Conservation (phyloP, 1,140 invertebrate species). For the Pomacea maculata region DNA sequence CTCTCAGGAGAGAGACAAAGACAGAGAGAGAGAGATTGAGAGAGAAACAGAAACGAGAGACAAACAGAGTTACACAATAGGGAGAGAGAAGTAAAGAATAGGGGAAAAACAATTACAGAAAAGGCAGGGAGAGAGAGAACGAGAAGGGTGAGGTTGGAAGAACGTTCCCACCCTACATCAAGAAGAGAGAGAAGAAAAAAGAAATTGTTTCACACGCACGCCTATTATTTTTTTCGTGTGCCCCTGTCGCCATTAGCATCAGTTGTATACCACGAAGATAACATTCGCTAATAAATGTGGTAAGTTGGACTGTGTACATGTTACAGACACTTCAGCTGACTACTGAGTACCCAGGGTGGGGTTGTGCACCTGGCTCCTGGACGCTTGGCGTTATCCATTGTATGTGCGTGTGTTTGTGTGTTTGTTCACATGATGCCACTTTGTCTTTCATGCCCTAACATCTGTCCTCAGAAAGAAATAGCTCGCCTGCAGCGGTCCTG, state of each 20-base stretch:
- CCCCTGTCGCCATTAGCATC: too few relatives aligned
- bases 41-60: not conserved
- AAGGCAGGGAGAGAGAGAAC: not conserved
- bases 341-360: too few relatives aligned
- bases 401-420: conserved; percentile 2
- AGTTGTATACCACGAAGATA: too few relatives aligned
- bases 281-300: too few relatives aligned
- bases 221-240: not conserved
- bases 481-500: too few relatives aligned
- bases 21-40: conserved; percentile 1
- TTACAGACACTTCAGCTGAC: too few relatives aligned
- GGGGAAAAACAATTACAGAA: not conserved
- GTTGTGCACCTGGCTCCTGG: too few relatives aligned
- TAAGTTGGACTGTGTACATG: too few relatives aligned
- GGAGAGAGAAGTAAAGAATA: not conserved
- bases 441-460: too few relatives aligned
- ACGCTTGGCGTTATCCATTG: not conserved
- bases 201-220: not conserved
- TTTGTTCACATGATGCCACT: not conserved
- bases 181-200: not conserved
- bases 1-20: not conserved
- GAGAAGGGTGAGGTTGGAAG: not conserved
- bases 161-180: not conserved
- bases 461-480: too few relatives aligned
- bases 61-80: not conserved